Conservation (phyloP, 2,888 invertebrate genomes). For the Drosophila dives region DNA sequence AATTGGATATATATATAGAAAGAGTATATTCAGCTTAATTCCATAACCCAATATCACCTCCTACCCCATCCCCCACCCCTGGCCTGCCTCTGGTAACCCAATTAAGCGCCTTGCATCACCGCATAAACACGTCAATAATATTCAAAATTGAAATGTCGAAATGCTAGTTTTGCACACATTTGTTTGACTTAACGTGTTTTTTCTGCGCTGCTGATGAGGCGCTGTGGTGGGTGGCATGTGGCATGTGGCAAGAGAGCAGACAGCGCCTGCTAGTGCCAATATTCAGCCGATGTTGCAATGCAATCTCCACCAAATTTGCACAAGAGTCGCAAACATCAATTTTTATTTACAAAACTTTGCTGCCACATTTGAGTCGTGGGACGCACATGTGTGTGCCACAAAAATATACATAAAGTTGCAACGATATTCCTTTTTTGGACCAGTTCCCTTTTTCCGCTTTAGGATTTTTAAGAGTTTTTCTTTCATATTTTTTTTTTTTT, state of each 20-base stretch:
- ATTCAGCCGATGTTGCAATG: conserved; percentile 34
- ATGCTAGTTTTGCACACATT: conserved; percentile 77
- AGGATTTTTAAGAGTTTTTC: not conserved
- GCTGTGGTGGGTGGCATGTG: not conserved
- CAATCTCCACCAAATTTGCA: conserved; percentile 57
- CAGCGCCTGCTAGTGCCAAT: conserved; percentile 16
- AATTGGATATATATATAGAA: conserved; percentile 28
- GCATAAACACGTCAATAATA: conserved; percentile 75
- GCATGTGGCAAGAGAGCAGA: conserved; percentile 4
- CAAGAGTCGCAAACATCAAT: conserved; percentile 25
- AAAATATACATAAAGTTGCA: not conserved
- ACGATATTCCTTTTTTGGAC: not conserved
- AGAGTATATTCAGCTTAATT: not conserved
- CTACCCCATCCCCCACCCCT: too few species aligned
- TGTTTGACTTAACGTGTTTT: conserved; percentile 53
- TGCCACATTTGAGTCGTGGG: conserved; percentile 31
- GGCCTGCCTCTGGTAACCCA: not conserved
- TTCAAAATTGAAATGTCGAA: conserved; percentile 76
- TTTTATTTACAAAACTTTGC: conserved; percentile 65
- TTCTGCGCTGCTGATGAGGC: not conserved
- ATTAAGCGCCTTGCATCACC: not conserved
- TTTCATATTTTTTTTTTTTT: not conserved
- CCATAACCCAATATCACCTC: not conserved
- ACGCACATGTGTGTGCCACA: conserved; percentile 8
- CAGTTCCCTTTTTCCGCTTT: not conserved